Base-by-base conservation (phyloP, 2,888 invertebrate genomes). In the Slavum lentiscoides region DNA sequence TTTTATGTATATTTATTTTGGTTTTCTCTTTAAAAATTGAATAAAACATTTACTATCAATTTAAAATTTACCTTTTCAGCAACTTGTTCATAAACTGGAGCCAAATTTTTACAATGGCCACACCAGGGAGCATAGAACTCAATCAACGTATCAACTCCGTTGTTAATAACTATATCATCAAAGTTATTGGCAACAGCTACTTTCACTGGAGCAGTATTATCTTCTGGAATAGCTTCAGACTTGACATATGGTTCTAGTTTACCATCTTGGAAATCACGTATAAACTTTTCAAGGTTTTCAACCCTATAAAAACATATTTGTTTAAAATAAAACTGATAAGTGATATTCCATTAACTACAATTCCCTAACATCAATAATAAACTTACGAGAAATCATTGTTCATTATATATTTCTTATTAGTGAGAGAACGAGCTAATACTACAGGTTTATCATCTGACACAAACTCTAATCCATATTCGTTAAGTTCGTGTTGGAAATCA, bases 51-150 rank as follows among this genome's bases (percentile, higher is more conserved):
- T 8, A 67, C 67, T 67, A 8, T 43, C 83, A 53, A 17, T 17
- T 17, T 53, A 53, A 55, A 55, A 55, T 19, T 84, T 86, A 92
- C 91, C 89, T 94, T 94, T 82, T 92, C 92, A 61, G 94, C 99
- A 55, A 99, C 89, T 87, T 99, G 97, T 82, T 98, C 97, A 88
- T 91, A 99, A 77, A 95, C 90, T 30, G 99, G 99, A 3, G 95
- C 90, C 70, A 99, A 89, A 87, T 94, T 94, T 88, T 99, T 98
- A 89, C 99, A 99, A 86, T 99, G 98, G 84, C 98, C 98, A 87
- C 97, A 97, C 98, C 98, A 98, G 1, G 98, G 98, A 58, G 98
- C 98, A 87, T 99, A 99, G 89, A 99, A 99, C 88, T 99, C 98
- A 84, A 99, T 91, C 66, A 99, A 90, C 4, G 95, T 95, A 87